phyloP scores from a whole-genome alignment of 2,113 vertebrate genomes.

The Nannobrachium achirus region DNA sequence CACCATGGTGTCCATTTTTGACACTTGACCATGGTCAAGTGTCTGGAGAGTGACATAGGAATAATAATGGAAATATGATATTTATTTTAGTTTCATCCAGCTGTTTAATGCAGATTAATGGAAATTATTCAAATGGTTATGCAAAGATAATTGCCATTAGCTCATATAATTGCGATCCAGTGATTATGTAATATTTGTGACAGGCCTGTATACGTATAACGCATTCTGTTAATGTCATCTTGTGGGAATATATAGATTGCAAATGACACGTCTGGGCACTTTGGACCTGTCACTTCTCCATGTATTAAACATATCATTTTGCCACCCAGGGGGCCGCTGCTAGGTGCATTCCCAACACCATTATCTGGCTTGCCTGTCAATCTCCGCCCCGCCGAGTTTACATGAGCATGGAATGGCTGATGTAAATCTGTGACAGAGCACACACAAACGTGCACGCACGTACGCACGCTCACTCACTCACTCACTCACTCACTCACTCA shows the following conservation, averaged over 20 bases:
- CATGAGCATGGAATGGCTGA: conserved; percentile 20
- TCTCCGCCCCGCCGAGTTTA: conserved; percentile 50
- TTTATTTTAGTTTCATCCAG: no score
- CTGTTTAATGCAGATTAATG: no score
- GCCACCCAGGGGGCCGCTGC: conserved; percentile 43
- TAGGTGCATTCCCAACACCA: conserved; percentile 19
- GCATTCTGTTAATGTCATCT: conserved; percentile 28
- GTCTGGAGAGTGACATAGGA: no score
- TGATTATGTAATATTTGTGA: no score
- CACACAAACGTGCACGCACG: neutral
- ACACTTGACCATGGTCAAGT: no score
- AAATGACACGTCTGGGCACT: conserved; percentile 37
- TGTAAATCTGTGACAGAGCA: neutral
- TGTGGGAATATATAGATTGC: conserved; percentile 38
- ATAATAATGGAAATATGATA: no score
- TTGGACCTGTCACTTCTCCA: conserved; percentile 44
- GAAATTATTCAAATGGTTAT: no score
- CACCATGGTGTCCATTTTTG: no score
- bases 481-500: conserved; percentile 10
- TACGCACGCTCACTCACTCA: conserved; percentile 14
- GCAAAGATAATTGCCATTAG: no score
- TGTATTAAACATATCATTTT: conserved; percentile 64
- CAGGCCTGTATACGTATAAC: neutral
- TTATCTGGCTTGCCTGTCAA: conserved; percentile 64
- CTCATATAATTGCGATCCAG: no score